phyloP scores from a whole-genome alignment of 2,888 invertebrate genomes.

The Erebia ligea region DNA sequence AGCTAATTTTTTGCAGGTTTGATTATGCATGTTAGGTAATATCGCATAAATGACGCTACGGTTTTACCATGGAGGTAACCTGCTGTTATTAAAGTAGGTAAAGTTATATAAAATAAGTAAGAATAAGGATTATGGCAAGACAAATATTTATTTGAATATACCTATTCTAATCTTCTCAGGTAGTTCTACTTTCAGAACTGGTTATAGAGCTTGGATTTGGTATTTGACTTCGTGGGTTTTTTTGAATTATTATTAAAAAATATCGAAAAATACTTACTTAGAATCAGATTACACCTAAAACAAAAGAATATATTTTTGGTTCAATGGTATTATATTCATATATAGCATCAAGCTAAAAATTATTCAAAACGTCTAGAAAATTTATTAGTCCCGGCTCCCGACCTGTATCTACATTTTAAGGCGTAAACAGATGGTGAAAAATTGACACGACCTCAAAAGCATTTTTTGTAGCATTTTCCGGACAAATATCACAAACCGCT shows the following conservation, averaged over 20 bases:
- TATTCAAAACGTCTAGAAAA: conserved; percentile 20
- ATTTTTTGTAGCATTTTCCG: conserved; percentile 19
- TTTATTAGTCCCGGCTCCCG: neutral
- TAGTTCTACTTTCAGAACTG: too few species aligned
- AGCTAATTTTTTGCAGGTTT: neutral
- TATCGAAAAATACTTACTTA: neutral
- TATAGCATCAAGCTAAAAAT: conserved; percentile 13
- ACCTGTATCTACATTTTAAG: conserved; percentile 18
- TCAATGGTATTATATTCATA: neutral
- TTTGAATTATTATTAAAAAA: too few species aligned
- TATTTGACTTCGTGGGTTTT: too few species aligned
- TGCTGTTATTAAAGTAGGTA: neutral
- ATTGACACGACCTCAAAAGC: conserved; percentile 10
- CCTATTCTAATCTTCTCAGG: too few species aligned
- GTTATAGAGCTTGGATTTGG: too few species aligned
- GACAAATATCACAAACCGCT: conserved; percentile 12
- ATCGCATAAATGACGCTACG: neutral
- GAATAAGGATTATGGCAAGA: neutral
- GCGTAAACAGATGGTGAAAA: conserved; percentile 23
- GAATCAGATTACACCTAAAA: neutral
- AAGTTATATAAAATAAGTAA: neutral
- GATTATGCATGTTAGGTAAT: too few species aligned
- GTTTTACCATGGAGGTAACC: neutral
- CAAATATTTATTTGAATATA: neutral
- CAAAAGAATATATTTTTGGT: neutral